Percentiles rank a stretch among this genome's conserved stretches.
These are phyloP conservation scores for Tinea semifulvella DNA, from an alignment of 2,888 invertebrate genomes.

Conservation along the genomic window DNA sequence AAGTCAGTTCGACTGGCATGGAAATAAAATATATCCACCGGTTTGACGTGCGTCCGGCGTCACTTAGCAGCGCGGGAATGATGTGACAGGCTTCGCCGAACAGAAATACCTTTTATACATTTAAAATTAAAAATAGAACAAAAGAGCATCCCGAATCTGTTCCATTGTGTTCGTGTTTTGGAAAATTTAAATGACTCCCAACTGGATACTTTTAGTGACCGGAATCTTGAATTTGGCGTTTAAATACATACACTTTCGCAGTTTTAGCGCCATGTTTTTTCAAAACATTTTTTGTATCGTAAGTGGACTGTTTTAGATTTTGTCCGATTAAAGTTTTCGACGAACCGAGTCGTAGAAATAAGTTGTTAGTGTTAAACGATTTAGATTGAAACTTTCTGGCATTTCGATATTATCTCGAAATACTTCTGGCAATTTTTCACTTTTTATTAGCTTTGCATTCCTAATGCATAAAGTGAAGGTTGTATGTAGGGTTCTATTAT, in stretches of 20 bases:
- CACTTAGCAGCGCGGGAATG: constrained; percentile 66
- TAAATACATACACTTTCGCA: constrained; percentile 65
- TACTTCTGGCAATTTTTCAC: too few relatives aligned
- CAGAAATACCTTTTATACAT: constrained; percentile 57
- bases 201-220: constrained; percentile 48
- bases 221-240: constrained; percentile 61
- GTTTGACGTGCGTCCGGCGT: constrained; percentile 66
- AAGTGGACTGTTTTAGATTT: constrained; percentile 54
- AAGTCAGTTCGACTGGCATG: constrained; percentile 54
- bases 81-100: constrained; percentile 65
- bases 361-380: constrained; percentile 58
- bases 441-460: too few relatives aligned
- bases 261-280: constrained; percentile 64
- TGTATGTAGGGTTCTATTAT: too few relatives aligned
- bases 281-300: constrained; percentile 38
- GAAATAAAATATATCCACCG: constrained; percentile 59
- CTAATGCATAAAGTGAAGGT: too few relatives aligned
- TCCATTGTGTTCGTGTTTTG: constrained; percentile 67
- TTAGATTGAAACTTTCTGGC: neutral
- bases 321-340: constrained; percentile 46
- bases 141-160: constrained; percentile 50
- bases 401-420: constrained; percentile 3
- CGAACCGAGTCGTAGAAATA: constrained; percentile 50
- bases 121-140: constrained; percentile 55
- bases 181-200: constrained; percentile 61